Evolutionary conservation across 2,797 vertebrate genomes (phyloP).

Genomic region (Urocyon cinereoargenteus): DNA sequence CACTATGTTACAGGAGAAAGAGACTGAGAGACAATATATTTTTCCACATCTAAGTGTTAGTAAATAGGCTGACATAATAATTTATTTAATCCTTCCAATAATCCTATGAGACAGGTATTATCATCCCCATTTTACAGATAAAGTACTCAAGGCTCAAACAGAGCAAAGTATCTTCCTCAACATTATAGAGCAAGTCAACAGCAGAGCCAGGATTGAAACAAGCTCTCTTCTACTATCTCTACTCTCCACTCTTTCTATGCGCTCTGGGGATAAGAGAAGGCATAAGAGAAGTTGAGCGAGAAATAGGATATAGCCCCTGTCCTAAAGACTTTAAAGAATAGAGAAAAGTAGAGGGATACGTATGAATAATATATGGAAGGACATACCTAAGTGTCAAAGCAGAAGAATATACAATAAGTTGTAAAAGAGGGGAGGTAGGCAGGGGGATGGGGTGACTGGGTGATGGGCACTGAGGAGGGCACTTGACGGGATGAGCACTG

Average conservation of each 20-base stretch:
- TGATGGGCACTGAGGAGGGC: too few relatives aligned
- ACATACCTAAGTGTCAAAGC: not conserved
- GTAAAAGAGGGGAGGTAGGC: too few relatives aligned
- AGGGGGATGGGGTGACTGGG: too few relatives aligned
- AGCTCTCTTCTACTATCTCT: not conserved
- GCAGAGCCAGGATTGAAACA: not conserved
- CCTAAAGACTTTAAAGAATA: not conserved
- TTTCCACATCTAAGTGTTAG: not conserved
- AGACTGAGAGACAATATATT: not conserved
- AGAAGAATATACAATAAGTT: not conserved
- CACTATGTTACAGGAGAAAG: not conserved
- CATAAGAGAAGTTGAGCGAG: conserved; percentile 33
- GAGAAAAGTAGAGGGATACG: not conserved
- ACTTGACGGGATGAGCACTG: too few relatives aligned
- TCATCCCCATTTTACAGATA: conserved; percentile 18
- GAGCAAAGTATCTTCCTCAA: conserved; percentile 11
- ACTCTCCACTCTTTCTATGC: not conserved
- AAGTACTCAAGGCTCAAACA: not conserved
- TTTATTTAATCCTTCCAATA: conserved; percentile 47
- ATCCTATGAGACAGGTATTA: not conserved
- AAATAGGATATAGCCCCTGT: not conserved
- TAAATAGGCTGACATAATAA: not conserved
- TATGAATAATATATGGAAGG: not conserved
- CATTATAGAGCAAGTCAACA: not conserved
- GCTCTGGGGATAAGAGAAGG: not conserved